Conservation (phyloP, 2,797 vertebrate species). For the Cetoscarus ocellatus region DNA sequence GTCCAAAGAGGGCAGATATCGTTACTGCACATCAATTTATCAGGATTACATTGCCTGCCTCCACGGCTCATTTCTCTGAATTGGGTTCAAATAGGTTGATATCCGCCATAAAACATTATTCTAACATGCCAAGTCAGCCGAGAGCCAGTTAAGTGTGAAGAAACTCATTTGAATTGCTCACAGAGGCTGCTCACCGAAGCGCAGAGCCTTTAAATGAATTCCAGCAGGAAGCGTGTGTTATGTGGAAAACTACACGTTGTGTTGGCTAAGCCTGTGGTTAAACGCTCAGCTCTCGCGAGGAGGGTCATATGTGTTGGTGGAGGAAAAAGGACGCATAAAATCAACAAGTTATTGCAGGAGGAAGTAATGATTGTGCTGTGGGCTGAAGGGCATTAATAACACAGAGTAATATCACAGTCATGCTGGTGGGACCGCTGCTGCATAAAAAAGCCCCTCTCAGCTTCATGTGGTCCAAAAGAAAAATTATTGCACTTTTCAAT, state of each 20-base stretch:
- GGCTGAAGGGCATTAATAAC: conserved; percentile 10
- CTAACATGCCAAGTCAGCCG: conserved; percentile 41
- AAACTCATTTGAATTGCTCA: conserved; percentile 55
- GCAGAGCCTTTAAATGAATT: conserved; percentile 40
- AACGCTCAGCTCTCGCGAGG: neutral
- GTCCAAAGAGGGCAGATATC: conserved; percentile 33
- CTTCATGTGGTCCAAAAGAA: neutral
- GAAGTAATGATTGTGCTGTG: neutral
- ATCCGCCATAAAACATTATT: conserved; percentile 59
- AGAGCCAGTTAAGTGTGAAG: conserved; percentile 65
- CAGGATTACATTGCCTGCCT: conserved; percentile 47
- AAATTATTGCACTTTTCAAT: neutral
- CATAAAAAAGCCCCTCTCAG: neutral
- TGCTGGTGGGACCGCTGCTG: neutral
- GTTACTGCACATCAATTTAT: conserved; percentile 58
- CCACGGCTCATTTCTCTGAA: conserved; percentile 51
- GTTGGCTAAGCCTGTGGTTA: conserved; percentile 38
- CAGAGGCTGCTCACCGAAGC: conserved; percentile 32
- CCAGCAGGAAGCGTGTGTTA: conserved; percentile 31
- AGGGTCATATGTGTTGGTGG: neutral
- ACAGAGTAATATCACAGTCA: conserved; percentile 14
- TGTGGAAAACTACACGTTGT: conserved; percentile 27
- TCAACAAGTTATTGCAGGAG: neutral
- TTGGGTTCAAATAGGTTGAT: conserved; percentile 49
- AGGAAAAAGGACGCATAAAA: neutral